phyloP scores from a whole-genome alignment of 2,888 invertebrate species.

The Metellina segmentata region DNA sequence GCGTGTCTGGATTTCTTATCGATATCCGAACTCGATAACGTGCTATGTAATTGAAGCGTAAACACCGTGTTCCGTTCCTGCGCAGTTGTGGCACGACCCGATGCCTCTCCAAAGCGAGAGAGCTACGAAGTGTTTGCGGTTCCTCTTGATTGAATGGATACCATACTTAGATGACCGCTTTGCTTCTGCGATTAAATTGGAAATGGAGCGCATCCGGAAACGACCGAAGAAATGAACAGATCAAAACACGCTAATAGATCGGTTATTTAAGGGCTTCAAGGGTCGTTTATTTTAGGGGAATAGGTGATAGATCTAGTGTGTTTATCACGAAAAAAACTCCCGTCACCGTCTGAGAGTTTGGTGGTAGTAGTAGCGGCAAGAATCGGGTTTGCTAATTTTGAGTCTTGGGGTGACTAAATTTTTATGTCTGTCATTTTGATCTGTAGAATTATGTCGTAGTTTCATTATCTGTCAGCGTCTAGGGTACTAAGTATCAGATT shows the following conservation, averaged over 20 bases:
- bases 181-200: constrained; percentile 1
- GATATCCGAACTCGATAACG: neutral
- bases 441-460: no score
- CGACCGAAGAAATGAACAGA: no score
- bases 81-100: neutral
- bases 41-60: neutral
- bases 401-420: no score
- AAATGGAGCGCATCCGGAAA: constrained; percentile 25
- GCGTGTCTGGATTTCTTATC: no score
- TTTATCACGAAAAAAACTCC: neutral
- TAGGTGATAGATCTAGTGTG: neutral
- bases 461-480: no score
- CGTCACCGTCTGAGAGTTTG: no score
- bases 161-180: constrained; percentile 19
- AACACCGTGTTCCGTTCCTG: neutral
- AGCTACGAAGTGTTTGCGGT: neutral
- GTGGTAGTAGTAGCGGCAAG: no score
- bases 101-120: neutral
- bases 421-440: no score
- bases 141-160: neutral
- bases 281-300: neutral
- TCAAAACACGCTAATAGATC: no score
- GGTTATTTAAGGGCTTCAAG: neutral
- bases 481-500: no score
- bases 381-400: no score